phyloP scores from a whole-genome alignment of 2,113 vertebrate species.

The Tapirus terrestris region DNA sequence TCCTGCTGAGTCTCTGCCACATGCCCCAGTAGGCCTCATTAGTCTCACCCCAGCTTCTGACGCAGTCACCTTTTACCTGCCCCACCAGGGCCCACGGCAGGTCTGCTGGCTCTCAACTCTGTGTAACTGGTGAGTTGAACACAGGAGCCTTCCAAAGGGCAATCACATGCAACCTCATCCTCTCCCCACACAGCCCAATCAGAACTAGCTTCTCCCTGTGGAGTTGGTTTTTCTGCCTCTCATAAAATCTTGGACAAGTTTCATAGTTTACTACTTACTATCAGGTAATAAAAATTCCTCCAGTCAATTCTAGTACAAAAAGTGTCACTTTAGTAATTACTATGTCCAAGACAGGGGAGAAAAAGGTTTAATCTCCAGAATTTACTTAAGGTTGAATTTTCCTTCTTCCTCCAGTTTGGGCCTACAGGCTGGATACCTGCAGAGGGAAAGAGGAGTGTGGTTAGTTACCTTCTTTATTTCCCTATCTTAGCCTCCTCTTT shows the following conservation, averaged over 20 bases:
- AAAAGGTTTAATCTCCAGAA: neutral
- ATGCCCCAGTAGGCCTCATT: neutral
- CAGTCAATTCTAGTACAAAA: neutral
- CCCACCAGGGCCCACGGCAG: neutral
- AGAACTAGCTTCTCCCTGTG: neutral
- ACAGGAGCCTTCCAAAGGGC: accelerated
- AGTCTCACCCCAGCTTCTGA: neutral
- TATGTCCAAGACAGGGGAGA: neutral
- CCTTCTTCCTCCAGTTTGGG: neutral
- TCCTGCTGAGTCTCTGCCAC: neutral
- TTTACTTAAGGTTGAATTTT: neutral
- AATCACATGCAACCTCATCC: neutral
- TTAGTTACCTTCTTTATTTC: neutral
- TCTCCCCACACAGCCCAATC: accelerated
- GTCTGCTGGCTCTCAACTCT: neutral
- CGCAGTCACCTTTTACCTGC: neutral
- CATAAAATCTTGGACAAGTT: neutral
- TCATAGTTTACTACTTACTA: neutral
- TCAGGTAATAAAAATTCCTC: neutral
- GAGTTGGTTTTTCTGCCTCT: conserved; percentile 15
- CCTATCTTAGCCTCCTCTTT: neutral
- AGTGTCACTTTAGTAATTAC: neutral
- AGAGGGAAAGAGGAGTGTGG: neutral
- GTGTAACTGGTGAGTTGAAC: neutral
- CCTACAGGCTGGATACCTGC: neutral